Evolutionary conservation across 2,888 invertebrate species (phyloP).

Genomic region (Pollenia amentaria): DNA sequence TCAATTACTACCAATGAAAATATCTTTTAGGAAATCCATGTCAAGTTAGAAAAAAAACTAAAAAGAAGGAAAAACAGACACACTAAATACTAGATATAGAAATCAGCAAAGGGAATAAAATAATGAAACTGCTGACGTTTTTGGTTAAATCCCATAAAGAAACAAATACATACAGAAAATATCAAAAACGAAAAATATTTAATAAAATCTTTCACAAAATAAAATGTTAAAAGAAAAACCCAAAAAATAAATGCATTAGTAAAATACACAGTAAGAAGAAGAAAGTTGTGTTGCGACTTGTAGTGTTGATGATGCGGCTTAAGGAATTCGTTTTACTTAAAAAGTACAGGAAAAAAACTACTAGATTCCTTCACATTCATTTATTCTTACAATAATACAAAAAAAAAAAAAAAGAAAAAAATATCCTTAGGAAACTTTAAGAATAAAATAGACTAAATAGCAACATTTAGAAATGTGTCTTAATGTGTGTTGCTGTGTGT

Average conservation of each 20-base stretch:
- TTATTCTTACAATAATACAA: slow-evolving; percentile 31
- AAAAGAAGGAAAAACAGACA: slow-evolving; percentile 9
- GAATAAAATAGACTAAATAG: slow-evolving; percentile 13
- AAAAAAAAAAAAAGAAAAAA: slow-evolving; percentile 47
- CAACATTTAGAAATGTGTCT: slow-evolving; percentile 40
- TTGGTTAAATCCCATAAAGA: slow-evolving; percentile 55
- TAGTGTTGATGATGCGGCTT: slow-evolving; percentile 63
- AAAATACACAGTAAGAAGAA: slow-evolving; percentile 28
- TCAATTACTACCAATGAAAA: slow-evolving; percentile 67
- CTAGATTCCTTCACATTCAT: slow-evolving; percentile 48
- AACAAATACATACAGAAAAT: slow-evolving; percentile 23
- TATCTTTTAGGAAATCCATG: slow-evolving; percentile 51
- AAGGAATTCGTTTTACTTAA: slow-evolving; percentile 44
- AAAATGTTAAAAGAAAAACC: slow-evolving; percentile 3
- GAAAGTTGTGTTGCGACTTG: slow-evolving; percentile 10
- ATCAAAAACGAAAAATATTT: slow-evolving; percentile 2
- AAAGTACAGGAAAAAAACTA: not conserved
- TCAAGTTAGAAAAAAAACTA: slow-evolving; percentile 57
- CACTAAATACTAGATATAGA: slow-evolving; percentile 30
- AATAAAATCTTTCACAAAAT: slow-evolving; percentile 30
- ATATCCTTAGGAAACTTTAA: slow-evolving; percentile 15
- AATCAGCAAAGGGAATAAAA: slow-evolving; percentile 58
- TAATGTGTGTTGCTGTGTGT: slow-evolving; percentile 25
- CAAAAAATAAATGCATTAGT: slow-evolving; percentile 65
- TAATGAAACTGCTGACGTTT: slow-evolving; percentile 68